Percentiles rank a stretch among this genome's conserved stretches.
These are phyloP conservation scores for Lepidocolaptes lacrymiger DNA, from an alignment of 2,797 vertebrate genomes.

Conservation along the genomic window DNA sequence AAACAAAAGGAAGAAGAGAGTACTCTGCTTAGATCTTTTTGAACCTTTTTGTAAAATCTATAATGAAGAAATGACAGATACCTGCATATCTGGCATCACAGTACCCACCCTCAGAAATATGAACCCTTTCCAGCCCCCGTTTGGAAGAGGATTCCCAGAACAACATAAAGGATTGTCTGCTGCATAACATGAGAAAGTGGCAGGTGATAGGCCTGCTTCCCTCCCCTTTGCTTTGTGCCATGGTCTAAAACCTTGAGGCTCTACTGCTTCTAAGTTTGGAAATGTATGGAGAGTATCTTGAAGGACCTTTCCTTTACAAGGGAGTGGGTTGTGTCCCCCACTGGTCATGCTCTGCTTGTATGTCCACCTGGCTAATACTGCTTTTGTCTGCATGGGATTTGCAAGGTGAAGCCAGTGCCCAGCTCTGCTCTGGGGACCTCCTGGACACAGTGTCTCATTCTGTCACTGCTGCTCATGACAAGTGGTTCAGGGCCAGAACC, in stretches of 20 bases:
- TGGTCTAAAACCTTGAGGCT: neutral
- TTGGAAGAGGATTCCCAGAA: constrained; percentile 86
- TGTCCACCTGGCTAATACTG: neutral
- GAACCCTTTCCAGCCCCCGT: constrained; percentile 79
- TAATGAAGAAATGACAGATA: constrained; percentile 93
- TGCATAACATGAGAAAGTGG: constrained; percentile 80
- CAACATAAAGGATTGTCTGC: constrained; percentile 77
- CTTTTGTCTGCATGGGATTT: neutral
- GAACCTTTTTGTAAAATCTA: constrained; percentile 88
- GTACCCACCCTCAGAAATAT: constrained; percentile 80
- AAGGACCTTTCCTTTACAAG: neutral
- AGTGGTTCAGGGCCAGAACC: neutral
- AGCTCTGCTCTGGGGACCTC: neutral
- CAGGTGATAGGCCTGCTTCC: constrained; percentile 79
- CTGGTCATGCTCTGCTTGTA: neutral
- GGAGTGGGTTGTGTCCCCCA: neutral
- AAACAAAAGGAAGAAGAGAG: constrained; percentile 83
- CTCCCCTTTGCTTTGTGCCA: neutral
- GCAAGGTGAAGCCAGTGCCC: neutral
- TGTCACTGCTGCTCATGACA: neutral
- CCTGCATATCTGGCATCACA: constrained; percentile 84
- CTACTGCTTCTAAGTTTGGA: neutral
- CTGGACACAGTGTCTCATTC: neutral
- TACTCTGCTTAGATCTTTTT: constrained; percentile 87
- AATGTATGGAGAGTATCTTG: neutral